Evolutionary conservation across 2,888 invertebrate genomes (phyloP).

Genomic region (Amiota communis): DNA sequence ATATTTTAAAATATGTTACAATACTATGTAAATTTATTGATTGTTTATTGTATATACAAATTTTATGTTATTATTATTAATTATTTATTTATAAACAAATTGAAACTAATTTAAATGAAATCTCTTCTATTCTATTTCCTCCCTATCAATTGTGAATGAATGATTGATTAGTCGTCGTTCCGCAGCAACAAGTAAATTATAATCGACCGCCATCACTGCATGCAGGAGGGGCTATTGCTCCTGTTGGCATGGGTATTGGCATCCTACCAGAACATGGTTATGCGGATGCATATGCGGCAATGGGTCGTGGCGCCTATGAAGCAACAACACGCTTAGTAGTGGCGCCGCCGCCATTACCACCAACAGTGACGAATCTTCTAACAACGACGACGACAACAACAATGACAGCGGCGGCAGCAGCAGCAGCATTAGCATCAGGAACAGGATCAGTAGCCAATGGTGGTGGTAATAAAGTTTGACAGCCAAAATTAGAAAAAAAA

Average conservation of each 20-base stretch:
- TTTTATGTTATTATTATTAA: slow-evolving; percentile 10
- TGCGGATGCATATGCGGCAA: slow-evolving; percentile 72
- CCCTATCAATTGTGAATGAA: not conserved
- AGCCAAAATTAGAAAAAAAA: slow-evolving; percentile 62
- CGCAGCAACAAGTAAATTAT: slow-evolving; percentile 74
- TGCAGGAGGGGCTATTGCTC: slow-evolving; percentile 38
- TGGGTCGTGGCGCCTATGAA: slow-evolving; percentile 72
- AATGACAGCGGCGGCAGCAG: slow-evolving; percentile 52
- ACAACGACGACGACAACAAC: not conserved
- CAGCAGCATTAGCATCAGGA: slow-evolving; percentile 42
- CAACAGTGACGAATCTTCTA: not conserved
- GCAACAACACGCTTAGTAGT: slow-evolving; percentile 59
- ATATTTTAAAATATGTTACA: too few relatives aligned
- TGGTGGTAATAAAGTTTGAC: slow-evolving; percentile 67
- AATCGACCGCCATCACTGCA: slow-evolving; percentile 73
- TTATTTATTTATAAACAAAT: not conserved
- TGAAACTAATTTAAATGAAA: slow-evolving; percentile 11
- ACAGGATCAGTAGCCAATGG: slow-evolving; percentile 38
- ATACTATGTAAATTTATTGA: too few relatives aligned
- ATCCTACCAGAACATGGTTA: slow-evolving; percentile 55
- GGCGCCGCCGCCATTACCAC: slow-evolving; percentile 49
- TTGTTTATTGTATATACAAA: not conserved
- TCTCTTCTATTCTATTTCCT: too few relatives aligned
- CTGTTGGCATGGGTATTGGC: slow-evolving; percentile 36
- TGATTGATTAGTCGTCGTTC: slow-evolving; percentile 71